phyloP scores from a whole-genome alignment of 2,797 vertebrate species.

The Prionace glauca region DNA sequence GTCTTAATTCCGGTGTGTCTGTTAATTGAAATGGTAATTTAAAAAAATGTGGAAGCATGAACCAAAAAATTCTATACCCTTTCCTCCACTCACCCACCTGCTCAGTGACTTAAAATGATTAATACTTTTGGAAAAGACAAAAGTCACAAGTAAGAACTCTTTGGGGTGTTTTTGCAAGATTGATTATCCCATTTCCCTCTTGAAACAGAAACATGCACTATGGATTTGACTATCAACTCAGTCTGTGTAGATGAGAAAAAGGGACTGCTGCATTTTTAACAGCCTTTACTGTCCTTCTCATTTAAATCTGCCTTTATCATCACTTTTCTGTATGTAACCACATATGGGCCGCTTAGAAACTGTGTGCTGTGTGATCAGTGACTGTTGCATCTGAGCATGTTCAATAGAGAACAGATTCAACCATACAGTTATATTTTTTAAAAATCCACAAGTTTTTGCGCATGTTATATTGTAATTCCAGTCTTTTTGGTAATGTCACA shows the following conservation, averaged over 20 bases:
- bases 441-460: constrained; percentile 18
- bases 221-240: constrained; percentile 16
- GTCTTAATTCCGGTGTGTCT: neutral
- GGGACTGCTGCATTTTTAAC: constrained; percentile 37
- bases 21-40: neutral
- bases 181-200: constrained; percentile 6
- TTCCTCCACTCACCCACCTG: neutral
- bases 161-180: neutral
- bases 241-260: constrained; percentile 36
- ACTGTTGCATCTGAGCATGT: constrained; percentile 38
- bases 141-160: neutral
- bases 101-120: neutral
- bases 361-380: constrained; percentile 36
- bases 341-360: constrained; percentile 35
- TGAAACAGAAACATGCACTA: constrained; percentile 10
- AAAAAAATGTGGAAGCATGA: neutral
- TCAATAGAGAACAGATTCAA: constrained; percentile 31
- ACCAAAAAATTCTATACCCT: neutral
- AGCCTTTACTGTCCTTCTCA: constrained; percentile 17
- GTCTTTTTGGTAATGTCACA: constrained; percentile 24
- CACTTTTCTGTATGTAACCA: constrained; percentile 34
- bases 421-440: constrained; percentile 4
- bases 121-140: neutral
- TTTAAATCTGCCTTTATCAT: constrained; percentile 34
- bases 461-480: constrained; percentile 34